Conservation (phyloP, 2,797 vertebrate species). For the Yasuhikotakia modesta region DNA sequence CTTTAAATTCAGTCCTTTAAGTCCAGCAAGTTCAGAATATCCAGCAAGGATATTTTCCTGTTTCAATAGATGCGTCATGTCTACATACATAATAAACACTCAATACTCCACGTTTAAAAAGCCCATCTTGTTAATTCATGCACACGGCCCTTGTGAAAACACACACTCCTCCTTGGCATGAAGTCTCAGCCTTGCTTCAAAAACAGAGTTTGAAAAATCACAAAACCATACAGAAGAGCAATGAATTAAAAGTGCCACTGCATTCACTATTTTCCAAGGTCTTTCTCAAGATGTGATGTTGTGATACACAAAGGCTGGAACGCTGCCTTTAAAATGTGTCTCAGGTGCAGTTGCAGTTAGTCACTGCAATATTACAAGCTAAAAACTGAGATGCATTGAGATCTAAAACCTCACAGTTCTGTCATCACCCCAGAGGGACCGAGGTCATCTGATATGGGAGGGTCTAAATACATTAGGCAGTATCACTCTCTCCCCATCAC, state of each 20-base stretch:
- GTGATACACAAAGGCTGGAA: slow-evolving; percentile 40
- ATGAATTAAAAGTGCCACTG: not conserved
- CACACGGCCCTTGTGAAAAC: not conserved
- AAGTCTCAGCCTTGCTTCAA: not conserved
- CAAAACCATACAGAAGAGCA: not conserved
- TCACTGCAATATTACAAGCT: not conserved
- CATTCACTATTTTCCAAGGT: not conserved
- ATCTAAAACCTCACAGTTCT: not conserved
- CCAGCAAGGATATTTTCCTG: not conserved
- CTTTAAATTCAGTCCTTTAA: not conserved
- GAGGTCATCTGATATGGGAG: slow-evolving; percentile 6
- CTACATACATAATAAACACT: not conserved
- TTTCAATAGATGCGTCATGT: not conserved
- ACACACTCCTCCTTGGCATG: not conserved
- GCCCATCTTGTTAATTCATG: not conserved
- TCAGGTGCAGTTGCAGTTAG: slow-evolving; percentile 24
- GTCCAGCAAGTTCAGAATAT: not conserved
- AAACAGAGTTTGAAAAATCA: not conserved
- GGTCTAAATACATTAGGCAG: not conserved
- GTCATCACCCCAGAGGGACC: not conserved
- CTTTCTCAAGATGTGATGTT: slow-evolving; percentile 18
- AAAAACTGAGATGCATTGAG: slow-evolving; percentile 5
- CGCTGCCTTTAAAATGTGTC: slow-evolving; percentile 34
- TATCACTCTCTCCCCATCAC: not conserved
- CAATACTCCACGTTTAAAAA: not conserved